Evolutionary conservation across 2,113 vertebrate genomes (phyloP).

Genomic region (Burhinus oedicnemus): DNA sequence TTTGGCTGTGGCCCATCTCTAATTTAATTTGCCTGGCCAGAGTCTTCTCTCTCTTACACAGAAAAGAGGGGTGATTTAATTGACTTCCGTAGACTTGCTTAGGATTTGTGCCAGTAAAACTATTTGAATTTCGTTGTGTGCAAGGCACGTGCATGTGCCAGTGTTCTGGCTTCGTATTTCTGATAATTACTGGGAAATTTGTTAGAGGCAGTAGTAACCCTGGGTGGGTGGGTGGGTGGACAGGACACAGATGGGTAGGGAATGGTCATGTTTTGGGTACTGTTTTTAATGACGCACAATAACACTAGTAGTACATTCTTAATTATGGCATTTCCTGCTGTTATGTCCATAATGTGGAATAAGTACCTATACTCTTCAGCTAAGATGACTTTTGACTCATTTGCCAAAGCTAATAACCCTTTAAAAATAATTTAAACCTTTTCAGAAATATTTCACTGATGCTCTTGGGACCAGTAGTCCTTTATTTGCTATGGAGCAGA

Average conservation of each 20-base stretch:
- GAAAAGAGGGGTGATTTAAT: slow-evolving; percentile 19
- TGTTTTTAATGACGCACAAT: background rate
- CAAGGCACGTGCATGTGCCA: background rate
- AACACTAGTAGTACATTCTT: background rate
- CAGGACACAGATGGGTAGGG: background rate
- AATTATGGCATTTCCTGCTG: slow-evolving; percentile 18
- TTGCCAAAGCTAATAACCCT: slow-evolving; percentile 56
- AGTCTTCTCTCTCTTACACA: background rate
- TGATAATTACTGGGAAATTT: background rate
- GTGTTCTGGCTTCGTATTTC: background rate
- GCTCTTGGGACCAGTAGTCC: slow-evolving; percentile 24
- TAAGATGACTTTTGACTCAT: slow-evolving; percentile 32
- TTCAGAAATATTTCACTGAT: background rate
- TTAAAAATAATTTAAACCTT: slow-evolving; percentile 42
- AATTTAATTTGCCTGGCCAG: slow-evolving; percentile 44
- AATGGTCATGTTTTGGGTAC: background rate
- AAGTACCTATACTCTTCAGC: slow-evolving; percentile 27
- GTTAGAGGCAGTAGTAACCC: background rate
- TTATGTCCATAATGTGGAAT: background rate
- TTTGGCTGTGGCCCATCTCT: slow-evolving; percentile 44
- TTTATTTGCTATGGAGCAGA: slow-evolving; percentile 39
- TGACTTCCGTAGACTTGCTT: background rate
- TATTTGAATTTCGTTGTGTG: background rate
- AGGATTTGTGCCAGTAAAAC: background rate
- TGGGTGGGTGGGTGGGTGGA: background rate